These are phyloP conservation scores for Parauchenoglanis ngamensis DNA, from an alignment of 2,797 vertebrate genomes.

Conservation along the genomic window DNA sequence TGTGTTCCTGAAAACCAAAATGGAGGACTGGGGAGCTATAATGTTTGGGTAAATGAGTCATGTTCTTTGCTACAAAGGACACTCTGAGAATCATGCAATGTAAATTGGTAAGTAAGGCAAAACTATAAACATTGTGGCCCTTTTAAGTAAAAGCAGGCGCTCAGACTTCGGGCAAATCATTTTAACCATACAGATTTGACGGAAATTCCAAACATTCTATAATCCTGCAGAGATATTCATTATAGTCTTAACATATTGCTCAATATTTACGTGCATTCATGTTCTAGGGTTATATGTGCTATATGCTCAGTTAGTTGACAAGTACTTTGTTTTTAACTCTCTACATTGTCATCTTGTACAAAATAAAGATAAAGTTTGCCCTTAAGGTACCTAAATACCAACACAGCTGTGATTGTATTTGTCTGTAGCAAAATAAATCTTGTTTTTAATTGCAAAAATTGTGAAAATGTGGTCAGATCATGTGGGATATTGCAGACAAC, in stretches of 20 bases:
- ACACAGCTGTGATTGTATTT: not conserved
- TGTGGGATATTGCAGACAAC: not conserved
- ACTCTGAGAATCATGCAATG: not conserved
- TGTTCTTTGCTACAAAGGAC: slow-evolving; percentile 8
- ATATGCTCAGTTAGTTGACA: not conserved
- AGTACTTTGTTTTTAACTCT: not conserved
- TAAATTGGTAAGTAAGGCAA: not conserved
- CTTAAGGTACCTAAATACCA: not conserved
- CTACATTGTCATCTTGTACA: not conserved
- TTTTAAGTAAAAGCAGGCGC: not conserved
- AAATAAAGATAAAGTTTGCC: not conserved
- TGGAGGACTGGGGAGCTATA: not conserved
- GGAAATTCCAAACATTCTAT: not conserved
- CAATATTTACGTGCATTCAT: not conserved
- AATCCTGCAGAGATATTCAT: not conserved
- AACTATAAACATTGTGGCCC: not conserved
- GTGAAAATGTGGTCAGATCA: not conserved
- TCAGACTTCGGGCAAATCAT: not conserved
- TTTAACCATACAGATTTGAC: not conserved
- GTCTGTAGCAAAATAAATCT: not conserved
- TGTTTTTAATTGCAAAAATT: not conserved
- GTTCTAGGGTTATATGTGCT: not conserved
- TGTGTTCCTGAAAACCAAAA: slow-evolving; percentile 52
- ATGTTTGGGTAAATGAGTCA: slow-evolving; percentile 21
- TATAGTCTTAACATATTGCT: not conserved